Evolutionary conservation across 1,140 invertebrate genomes (phyloP).

Genomic region (Scaptodrosophila lebanonensis): DNA sequence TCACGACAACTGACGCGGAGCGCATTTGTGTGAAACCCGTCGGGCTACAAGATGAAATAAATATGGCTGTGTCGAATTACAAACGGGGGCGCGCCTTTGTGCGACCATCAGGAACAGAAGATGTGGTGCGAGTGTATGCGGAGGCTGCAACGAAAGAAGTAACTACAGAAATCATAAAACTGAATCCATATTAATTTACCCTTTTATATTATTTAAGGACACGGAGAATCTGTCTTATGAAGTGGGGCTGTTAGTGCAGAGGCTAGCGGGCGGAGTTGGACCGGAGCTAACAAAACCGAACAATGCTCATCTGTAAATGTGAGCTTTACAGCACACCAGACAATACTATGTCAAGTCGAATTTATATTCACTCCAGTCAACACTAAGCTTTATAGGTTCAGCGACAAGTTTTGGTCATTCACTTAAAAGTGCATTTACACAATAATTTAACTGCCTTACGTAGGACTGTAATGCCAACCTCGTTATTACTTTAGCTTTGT

Average conservation of each 20-base stretch:
- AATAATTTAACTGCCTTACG: constrained; percentile 24
- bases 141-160: constrained; percentile 89
- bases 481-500: too few species aligned
- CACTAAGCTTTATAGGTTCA: constrained; percentile 7
- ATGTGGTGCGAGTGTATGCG: constrained; percentile 96
- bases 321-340: background rate
- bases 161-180: background rate
- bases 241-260: constrained; percentile 86
- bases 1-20: constrained; percentile 92
- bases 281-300: constrained; percentile 77
- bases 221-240: constrained; percentile 86
- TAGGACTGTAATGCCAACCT: too few species aligned
- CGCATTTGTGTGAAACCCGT: constrained; percentile 86
- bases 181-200: background rate
- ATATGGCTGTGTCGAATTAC: constrained; percentile 84
- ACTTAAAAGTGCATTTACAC: constrained; percentile 54
- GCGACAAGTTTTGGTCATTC: constrained; percentile 12
- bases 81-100: constrained; percentile 90
- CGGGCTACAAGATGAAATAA: constrained; percentile 90
- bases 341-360: constrained; percentile 11
- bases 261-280: constrained; percentile 86
- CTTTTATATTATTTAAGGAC: constrained; percentile 76
- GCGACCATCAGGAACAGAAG: constrained; percentile 97
- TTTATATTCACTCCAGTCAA: too few species aligned
- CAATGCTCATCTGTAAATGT: constrained; percentile 61